Evolutionary conservation across 2,888 invertebrate species (phyloP), one percentile per base, ranked within the genome.

Genomic region (Orthosia cruda): DNA sequence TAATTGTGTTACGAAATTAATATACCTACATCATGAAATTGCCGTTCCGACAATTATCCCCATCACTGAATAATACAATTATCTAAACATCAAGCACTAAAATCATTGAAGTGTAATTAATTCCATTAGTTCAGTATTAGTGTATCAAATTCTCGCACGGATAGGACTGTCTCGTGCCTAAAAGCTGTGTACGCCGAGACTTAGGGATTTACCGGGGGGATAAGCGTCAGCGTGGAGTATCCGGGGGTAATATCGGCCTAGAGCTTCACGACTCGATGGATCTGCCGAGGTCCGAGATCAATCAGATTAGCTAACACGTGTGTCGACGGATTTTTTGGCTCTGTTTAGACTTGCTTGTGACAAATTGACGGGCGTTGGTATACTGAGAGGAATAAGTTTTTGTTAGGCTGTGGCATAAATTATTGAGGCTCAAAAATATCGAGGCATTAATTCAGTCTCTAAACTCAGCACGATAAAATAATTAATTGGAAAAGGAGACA

Each of bases 301-400:
- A 81, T 78, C 62, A 63, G 67, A 74, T 78, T 78, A 81, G 40
- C 52, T 54, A 40, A 81, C 61, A 49, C 59, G 54, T 47, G 52
- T 70, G 61, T 59, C 13, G 18, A 16, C 5, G 5, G 26, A 20
- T 23, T 45, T 81, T 80, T 18, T 23, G 5, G 7, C 7, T 26
- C 40, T 11, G 23, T 26, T 63, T 55, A 1, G 20, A 63, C 49
- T 7, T 32, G 23, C 15, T 58, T 9, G 47, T 3, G n/a, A 58
- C 26, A 23, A 58, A 23, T 12, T 26, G 13, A 32, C 9, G 16
- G n/a, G n/a, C 40, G 0, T 50, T 15, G 13, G 16, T 4, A 5
- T 47, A 20, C 45, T 63, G 13, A 9, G 18, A 23, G 2, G 15
- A 4, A 50, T 4, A 4, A 1, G 1, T 47, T 52, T 59, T 59